phyloP scores from a whole-genome alignment of 30 jellyfish, hydroid and myxozoan species.

The Catostylus mosaicus region DNA sequence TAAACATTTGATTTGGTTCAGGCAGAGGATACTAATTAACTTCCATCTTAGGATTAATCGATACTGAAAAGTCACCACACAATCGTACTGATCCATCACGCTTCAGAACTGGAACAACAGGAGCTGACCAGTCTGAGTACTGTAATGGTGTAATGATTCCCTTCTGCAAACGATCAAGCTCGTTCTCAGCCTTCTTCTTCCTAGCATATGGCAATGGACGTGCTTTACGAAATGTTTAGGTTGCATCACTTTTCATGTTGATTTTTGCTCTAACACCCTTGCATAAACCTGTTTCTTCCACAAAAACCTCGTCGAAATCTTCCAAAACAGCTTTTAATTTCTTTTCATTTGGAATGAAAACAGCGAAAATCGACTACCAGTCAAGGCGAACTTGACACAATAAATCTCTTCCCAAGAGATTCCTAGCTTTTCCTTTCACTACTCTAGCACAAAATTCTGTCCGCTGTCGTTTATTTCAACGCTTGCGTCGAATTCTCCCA shows the following conservation, averaged over 20 bases:
- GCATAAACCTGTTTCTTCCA: too few species aligned
- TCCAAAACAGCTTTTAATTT: constrained; percentile 47
- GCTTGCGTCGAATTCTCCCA: constrained; percentile 63
- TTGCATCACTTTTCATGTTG: constrained; percentile 36
- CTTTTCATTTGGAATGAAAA: constrained; percentile 37
- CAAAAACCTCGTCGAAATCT: constrained; percentile 57
- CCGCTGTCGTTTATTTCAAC: constrained; percentile 49
- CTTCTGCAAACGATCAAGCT: constrained; percentile 62
- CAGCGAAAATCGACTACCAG: too few species aligned
- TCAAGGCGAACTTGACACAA: too few species aligned
- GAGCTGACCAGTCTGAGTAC: too few species aligned
- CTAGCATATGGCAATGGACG: too few species aligned
- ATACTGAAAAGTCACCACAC: constrained; percentile 70
- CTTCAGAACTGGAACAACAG: too few species aligned
- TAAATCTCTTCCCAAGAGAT: constrained; percentile 46
- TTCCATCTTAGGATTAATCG: too few species aligned
- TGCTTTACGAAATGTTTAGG: constrained; percentile 39
- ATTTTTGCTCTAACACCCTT: constrained; percentile 36
- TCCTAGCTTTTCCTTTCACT: constrained; percentile 53
- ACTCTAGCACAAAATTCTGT: constrained; percentile 47
- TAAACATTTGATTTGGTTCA: constrained; percentile 58
- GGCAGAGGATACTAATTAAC: constrained; percentile 77
- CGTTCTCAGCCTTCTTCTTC: constrained; percentile 59
- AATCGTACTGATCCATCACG: too few species aligned
- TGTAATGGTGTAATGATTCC: constrained; percentile 60